phyloP scores from a whole-genome alignment of 2,797 vertebrate species.

The Trichosurus vulpecula region DNA sequence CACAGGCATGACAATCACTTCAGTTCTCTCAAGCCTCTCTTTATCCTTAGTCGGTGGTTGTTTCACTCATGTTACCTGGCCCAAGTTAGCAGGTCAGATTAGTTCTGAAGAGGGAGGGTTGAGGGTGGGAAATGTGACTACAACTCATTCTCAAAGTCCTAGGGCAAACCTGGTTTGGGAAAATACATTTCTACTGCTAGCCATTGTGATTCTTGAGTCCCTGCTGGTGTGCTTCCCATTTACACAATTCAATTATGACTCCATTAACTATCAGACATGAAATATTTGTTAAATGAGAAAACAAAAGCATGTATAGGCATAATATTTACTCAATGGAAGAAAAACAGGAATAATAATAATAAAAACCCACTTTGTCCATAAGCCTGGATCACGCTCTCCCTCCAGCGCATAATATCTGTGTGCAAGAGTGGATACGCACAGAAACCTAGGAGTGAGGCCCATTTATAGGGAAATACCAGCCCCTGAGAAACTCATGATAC shows the following conservation, averaged over 20 bases:
- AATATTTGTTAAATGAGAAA: neutral
- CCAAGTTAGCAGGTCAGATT: neutral
- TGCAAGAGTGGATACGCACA: neutral
- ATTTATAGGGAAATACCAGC: neutral
- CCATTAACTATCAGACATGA: neutral
- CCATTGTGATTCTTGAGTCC: neutral
- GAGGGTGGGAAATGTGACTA: neutral
- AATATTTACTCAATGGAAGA: neutral
- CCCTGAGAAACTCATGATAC: neutral
- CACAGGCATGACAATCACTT: neutral
- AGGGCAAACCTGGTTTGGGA: neutral
- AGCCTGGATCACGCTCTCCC: neutral
- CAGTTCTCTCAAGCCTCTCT: neutral
- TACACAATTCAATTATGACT: neutral
- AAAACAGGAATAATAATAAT: neutral
- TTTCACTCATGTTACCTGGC: neutral
- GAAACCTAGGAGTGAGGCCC: neutral
- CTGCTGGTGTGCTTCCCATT: neutral
- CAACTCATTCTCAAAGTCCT: neutral
- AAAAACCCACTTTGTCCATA: neutral
- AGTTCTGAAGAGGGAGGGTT: neutral
- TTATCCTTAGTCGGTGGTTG: neutral
- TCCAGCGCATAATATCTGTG: neutral
- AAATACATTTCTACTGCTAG: neutral
- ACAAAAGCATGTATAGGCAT: neutral